Evolutionary conservation across 2,888 invertebrate species (phyloP).

Genomic region (Halictus ligatus): DNA sequence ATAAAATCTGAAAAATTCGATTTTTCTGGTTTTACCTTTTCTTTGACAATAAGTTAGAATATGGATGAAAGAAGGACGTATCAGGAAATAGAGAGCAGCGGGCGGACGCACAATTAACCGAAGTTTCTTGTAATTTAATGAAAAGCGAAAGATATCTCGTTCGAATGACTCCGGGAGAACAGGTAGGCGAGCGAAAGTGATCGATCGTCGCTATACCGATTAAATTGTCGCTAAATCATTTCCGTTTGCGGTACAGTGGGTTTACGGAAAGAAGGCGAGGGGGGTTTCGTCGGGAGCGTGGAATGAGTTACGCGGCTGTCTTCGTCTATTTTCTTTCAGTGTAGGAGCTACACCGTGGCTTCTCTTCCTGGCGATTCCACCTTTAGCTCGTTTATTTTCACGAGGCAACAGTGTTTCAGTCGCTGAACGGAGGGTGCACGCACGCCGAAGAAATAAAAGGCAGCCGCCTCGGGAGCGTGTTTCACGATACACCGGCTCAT

Average conservation of each 20-base stretch:
- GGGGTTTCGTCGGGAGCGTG: constrained; percentile 9
- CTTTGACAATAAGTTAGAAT: no score
- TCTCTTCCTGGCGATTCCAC: constrained; percentile 56
- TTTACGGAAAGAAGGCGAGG: not conserved
- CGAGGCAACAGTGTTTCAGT: constrained; percentile 70
- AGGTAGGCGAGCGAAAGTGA: not conserved
- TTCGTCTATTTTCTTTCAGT: constrained; percentile 51
- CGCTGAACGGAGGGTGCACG: constrained; percentile 67
- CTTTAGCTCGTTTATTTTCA: constrained; percentile 63
- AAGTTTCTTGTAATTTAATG: not conserved
- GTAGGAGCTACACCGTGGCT: constrained; percentile 19
- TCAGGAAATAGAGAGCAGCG: not conserved
- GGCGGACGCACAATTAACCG: not conserved
- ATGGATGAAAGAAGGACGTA: not conserved
- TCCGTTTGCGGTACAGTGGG: constrained; percentile 13
- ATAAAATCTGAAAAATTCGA: not conserved
- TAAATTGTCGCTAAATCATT: constrained; percentile 45
- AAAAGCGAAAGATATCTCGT: not conserved
- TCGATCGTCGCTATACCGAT: constrained; percentile 23
- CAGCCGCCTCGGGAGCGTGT: constrained; percentile 68
- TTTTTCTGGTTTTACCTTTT: not conserved
- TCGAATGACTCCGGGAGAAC: not conserved
- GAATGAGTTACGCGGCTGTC: constrained; percentile 43
- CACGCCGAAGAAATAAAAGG: constrained; percentile 67
- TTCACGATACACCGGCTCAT: constrained; percentile 68